phyloP scores from a whole-genome alignment of 2,797 vertebrate species.

The Neosilurus mollespiculum region DNA sequence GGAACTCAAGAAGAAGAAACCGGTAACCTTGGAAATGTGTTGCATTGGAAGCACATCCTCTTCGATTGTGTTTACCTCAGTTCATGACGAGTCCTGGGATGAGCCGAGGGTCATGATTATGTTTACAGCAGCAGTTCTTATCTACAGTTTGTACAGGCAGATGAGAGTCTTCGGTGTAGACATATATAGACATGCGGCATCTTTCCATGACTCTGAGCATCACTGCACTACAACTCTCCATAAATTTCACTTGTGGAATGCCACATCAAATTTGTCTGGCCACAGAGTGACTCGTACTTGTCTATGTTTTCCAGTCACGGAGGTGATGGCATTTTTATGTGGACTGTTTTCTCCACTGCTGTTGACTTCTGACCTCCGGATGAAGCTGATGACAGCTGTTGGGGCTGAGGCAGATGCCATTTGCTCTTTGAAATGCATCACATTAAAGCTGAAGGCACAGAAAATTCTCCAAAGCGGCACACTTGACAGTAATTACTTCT shows the following conservation, averaged over 20 bases:
- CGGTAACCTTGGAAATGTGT: neutral
- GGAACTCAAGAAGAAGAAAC: neutral
- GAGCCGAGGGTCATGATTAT: neutral
- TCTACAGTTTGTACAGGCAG: neutral
- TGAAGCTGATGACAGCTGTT: constrained; percentile 45
- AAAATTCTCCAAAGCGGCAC: constrained; percentile 1
- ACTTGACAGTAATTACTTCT: constrained; percentile 26
- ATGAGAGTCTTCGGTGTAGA: neutral
- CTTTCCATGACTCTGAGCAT: neutral
- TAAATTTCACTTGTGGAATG: neutral
- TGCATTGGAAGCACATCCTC: neutral
- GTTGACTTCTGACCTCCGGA: constrained; percentile 44
- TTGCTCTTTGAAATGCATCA: constrained; percentile 42
- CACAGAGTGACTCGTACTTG: neutral
- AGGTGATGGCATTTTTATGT: constrained; percentile 40
- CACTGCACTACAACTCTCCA: neutral
- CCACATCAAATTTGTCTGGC: neutral
- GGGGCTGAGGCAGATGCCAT: constrained; percentile 36
- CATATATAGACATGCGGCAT: too few relatives aligned
- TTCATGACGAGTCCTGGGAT: neutral
- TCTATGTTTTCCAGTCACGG: neutral
- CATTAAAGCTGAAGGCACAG: constrained; percentile 31
- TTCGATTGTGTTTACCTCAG: neutral
- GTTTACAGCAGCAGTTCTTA: neutral
- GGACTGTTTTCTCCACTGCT: constrained; percentile 20